Conservation (phyloP, 1,140 invertebrate genomes). For the Drosophila busckii region DNA sequence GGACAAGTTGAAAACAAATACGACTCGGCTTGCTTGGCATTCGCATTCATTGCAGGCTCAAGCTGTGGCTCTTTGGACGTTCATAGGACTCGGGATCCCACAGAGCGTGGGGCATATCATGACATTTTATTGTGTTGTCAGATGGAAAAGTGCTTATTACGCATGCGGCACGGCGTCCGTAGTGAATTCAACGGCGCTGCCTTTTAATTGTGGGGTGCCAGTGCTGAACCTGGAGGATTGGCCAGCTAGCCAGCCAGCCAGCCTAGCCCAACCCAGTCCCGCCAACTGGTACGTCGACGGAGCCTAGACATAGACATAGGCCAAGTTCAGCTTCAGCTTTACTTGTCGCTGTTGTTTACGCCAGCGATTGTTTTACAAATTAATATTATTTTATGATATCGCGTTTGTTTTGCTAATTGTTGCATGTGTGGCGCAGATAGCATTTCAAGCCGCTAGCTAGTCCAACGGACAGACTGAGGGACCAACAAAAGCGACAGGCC, state of each 20-base stretch:
- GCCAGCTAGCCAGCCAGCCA: constrained; percentile 3
- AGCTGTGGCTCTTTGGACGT: too few species aligned
- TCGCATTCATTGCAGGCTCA: constrained; percentile 24
- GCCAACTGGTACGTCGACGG: too few species aligned
- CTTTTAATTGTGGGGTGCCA: constrained; percentile 74
- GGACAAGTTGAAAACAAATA: constrained; percentile 67
- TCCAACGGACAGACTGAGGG: not conserved
- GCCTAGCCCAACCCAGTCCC: not conserved
- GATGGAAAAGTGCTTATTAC: constrained; percentile 79
- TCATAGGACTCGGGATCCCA: constrained; percentile 42
- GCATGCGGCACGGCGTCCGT: constrained; percentile 66
- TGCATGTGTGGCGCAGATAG: constrained; percentile 77
- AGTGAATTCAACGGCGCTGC: constrained; percentile 35
- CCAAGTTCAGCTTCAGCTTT: constrained; percentile 4
- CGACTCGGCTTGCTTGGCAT: constrained; percentile 28
- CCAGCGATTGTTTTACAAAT: constrained; percentile 75
- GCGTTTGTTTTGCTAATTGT: constrained; percentile 78
- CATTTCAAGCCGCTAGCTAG: constrained; percentile 45
- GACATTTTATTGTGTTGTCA: constrained; percentile 79
- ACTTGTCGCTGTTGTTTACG: constrained; percentile 66
- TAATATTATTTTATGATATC: constrained; percentile 78
- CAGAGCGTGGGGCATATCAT: constrained; percentile 78
- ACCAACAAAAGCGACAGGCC: constrained; percentile 10
- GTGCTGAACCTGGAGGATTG: constrained; percentile 44
- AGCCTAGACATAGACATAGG: too few species aligned